These are phyloP conservation scores for Falco punctatus DNA, from an alignment of 2,113 vertebrate genomes.

Conservation along the genomic window DNA sequence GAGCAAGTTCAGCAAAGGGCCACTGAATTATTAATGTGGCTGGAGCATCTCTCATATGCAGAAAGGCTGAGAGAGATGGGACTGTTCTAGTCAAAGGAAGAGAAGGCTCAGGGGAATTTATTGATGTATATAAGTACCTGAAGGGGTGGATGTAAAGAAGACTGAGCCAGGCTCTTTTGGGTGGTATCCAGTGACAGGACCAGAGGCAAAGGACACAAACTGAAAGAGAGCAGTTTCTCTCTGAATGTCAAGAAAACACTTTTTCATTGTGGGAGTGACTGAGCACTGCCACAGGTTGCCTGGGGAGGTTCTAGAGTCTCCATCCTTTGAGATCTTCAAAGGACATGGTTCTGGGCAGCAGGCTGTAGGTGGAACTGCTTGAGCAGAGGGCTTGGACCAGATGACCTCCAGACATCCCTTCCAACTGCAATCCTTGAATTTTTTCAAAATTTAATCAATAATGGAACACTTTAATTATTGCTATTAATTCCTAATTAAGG, in stretches of 20 bases:
- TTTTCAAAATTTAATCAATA: background rate
- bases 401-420: background rate
- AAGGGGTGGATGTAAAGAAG: background rate
- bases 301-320: background rate
- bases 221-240: background rate
- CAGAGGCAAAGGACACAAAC: background rate
- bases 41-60: background rate
- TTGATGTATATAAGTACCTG: background rate
- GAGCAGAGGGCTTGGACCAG: background rate
- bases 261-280: background rate
- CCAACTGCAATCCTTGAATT: background rate
- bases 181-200: background rate
- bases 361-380: background rate
- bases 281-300: background rate
- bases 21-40: background rate
- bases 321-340: background rate
- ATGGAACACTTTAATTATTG: background rate
- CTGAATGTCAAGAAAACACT: fast-evolving
- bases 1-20: background rate
- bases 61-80: background rate
- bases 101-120: background rate
- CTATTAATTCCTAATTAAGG: background rate
- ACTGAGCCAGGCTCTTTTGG: background rate
- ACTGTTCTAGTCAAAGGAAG: background rate
- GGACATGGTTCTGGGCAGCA: fast-evolving